Base-by-base conservation (phyloP, 2,797 vertebrate species). In the Neostethus bicornis region DNA sequence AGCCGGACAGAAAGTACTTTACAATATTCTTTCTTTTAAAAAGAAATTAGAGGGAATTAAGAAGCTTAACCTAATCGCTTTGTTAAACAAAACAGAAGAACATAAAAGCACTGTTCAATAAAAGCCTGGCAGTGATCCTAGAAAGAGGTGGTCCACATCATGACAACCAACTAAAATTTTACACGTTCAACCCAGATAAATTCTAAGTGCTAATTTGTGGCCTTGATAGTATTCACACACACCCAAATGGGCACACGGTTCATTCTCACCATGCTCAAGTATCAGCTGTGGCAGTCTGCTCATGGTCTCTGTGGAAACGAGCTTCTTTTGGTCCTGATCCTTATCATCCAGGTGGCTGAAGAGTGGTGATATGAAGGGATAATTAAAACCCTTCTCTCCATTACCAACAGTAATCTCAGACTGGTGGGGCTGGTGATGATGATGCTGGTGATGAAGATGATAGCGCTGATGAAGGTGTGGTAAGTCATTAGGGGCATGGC, bases 281-380 rank as follows among this genome's bases (percentile, higher is more conserved):
- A 92, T 90, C 72, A 92, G 84, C 39, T 94, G 93, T 13, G 94
- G 93, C 47, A 93, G 85, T 81, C 92, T 95, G 80, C 89, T 92
- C 0, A 86, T 81, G 1, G 91, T 86, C 41, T 94, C 91, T 0
- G 70, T 67, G 61, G 87, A 66, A 45, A 89, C 86, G 54, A 79
- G 86, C 31, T 65, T 81, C 77, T 76, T 90, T 69, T 88, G 91
- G 41, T 86, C 87, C 59, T 75, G 89, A 67, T 80, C 56, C 43
- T 81, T 73, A 0, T 84, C 66, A 9, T 79, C 59, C 73, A 60
- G 14, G 42, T 70, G 83, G 66, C 48, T 64, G 65, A 85, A 44
- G 47, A 91, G 43, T 10, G 96, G 92, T 51, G 94, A 87, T 84
- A 98, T 97, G 73, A 95, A 94, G 12, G 96, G 96, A 73, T 98